Evolutionary conservation across 1,140 invertebrate species (phyloP), one percentile per base, ranked within the genome.

Genomic region (Drosophila obscura): DNA sequence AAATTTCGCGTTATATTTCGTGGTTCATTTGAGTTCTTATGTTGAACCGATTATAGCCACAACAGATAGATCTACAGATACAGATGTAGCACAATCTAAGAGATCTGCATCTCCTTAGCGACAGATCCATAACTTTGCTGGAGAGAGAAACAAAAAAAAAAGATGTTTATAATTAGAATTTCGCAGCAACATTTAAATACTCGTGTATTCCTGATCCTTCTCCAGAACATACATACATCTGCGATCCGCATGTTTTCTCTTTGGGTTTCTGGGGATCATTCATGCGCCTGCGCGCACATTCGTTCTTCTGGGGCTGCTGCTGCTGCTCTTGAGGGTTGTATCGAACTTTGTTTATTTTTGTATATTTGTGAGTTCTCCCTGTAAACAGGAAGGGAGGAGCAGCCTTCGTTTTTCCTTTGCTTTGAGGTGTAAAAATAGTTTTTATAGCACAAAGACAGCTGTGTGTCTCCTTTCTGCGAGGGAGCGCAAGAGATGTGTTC

Each of bases 1-100:
- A 64, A 82, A 87, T 88, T 58, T 11, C 44, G 48, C 62, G 81
- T 77, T 77, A 11, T 84, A 73, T 84, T 80, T 77, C 57, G 75
- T 24, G 19, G 55, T 74, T 74, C 61, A 63, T 74, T 74, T 65
- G 61, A 52, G 35, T 15, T n/a, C 50, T 52, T 16, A 16, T 41
- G 16, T 16, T 39, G 3, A 11, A 11, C 35, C 5, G 26, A 28
- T 28, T 28, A 28, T 28, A 28, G 1, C 35, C 31, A 28, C 26
- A 7, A 28, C 26, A 28, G 5, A 28, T 7, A 28, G 26, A 7
- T 28, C 26, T 2, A 7, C 6, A 28, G 26, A 28, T 28, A 5
- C 6, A 7, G 26, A 57, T 73, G 46, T 64, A 39, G 35, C 4
- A 39, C 35, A 39, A 13, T 13, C 11, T 1, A 1, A 13, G 35